phyloP scores from a whole-genome alignment of 2,888 invertebrate genomes.

The Habrosyne pyritoides region DNA sequence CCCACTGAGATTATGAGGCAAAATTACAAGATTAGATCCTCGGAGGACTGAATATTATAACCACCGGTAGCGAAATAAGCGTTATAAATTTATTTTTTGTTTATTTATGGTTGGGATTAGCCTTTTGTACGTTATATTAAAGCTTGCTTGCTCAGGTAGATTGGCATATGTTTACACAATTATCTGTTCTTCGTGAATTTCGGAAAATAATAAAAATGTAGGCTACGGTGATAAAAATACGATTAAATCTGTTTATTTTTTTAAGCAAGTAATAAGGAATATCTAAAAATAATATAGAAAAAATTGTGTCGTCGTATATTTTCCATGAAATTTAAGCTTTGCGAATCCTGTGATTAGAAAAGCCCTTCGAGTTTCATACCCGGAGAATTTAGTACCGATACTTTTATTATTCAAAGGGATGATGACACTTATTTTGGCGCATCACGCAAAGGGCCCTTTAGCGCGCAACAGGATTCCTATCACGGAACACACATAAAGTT shows the following conservation, averaged over 20 bases:
- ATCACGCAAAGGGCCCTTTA: slow-evolving; percentile 39
- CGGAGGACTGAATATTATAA: slow-evolving; percentile 37
- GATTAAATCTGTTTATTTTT: neutral
- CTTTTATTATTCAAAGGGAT: slow-evolving; percentile 48
- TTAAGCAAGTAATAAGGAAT: neutral
- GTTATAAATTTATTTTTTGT: slow-evolving; percentile 27
- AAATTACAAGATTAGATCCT: slow-evolving; percentile 56
- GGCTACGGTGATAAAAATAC: neutral
- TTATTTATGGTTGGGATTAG: slow-evolving; percentile 23
- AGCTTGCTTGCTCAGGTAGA: neutral
- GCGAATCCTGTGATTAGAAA: neutral
- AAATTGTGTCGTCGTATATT: too few species aligned
- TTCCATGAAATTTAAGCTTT: too few species aligned
- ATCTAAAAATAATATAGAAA: neutral
- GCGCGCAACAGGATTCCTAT: slow-evolving; percentile 45
- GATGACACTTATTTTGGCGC: slow-evolving; percentile 45
- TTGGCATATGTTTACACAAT: slow-evolving; percentile 4
- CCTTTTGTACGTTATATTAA: slow-evolving; percentile 3
- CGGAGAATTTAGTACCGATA: slow-evolving; percentile 19
- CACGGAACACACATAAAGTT: slow-evolving; percentile 61
- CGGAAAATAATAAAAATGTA: neutral
- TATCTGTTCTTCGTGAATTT: neutral
- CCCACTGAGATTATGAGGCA: slow-evolving; percentile 57
- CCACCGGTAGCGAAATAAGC: slow-evolving; percentile 31
- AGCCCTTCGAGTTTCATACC: slow-evolving; percentile 16